A percentile compares a stretch with the other conserved stretches of the same genome.
These are phyloP conservation scores for Darwinula stevensoni DNA, from an alignment of 2,888 invertebrate genomes.

Conservation along the genomic window DNA sequence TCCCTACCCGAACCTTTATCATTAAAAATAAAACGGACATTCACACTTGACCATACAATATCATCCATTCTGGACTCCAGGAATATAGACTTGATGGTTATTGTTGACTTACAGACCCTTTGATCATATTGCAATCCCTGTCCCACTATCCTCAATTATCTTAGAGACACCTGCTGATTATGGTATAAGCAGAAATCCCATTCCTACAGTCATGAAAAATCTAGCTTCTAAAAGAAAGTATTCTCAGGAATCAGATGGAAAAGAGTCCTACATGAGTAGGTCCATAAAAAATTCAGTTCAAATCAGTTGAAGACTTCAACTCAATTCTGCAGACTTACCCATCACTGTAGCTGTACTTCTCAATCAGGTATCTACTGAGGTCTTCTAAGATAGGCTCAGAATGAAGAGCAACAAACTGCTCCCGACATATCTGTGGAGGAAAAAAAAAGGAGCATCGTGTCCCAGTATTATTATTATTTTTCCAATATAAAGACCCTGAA, in stretches of 20 bases:
- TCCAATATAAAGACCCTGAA: background rate
- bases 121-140: no score
- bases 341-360: slow-evolving; percentile 31
- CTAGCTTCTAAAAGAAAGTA: slow-evolving; percentile 13
- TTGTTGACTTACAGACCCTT: no score
- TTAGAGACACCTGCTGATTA: no score
- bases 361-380: slow-evolving; percentile 37
- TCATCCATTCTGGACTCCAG: no score
- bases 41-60: no score
- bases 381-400: slow-evolving; percentile 68
- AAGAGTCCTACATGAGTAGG: background rate
- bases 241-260: background rate
- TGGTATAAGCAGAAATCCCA: no score
- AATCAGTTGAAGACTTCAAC: slow-evolving; percentile 3
- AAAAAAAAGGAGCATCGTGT: slow-evolving; percentile 6
- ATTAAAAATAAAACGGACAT: no score
- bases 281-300: background rate
- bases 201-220: slow-evolving; percentile 20
- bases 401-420: slow-evolving; percentile 90
- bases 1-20: no score
- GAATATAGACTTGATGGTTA: no score
- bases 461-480: no score
- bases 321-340: slow-evolving; percentile 19
- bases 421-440: slow-evolving; percentile 48
- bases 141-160: no score